phyloP scores from a whole-genome alignment of 2,113 vertebrate species.

The Marcusenius ussheri region DNA sequence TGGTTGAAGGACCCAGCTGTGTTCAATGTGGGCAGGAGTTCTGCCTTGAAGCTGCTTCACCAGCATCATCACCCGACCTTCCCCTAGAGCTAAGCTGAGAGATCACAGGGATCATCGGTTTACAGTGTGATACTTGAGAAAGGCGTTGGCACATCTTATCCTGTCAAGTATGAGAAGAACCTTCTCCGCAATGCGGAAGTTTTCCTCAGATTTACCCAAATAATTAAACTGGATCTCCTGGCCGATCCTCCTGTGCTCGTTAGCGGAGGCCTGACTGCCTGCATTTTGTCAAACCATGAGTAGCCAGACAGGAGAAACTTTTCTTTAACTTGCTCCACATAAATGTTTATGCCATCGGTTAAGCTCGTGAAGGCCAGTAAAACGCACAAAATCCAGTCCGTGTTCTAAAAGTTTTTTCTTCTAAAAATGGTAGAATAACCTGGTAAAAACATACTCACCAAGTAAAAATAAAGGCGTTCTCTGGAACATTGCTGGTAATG shows the following conservation, averaged over 20 bases:
- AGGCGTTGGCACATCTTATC: neutral
- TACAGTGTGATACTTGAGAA: neutral
- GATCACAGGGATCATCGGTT: neutral
- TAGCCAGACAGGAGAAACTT: neutral
- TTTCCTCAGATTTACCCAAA: neutral
- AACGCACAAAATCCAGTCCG: neutral
- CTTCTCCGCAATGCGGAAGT: neutral
- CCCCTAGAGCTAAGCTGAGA: neutral
- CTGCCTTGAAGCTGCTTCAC: neutral
- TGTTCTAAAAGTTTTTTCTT: neutral
- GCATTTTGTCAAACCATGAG: neutral
- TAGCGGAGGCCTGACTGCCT: neutral
- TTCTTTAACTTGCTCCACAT: neutral
- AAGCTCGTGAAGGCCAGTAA: neutral
- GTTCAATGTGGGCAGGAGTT: neutral
- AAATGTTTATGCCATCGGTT: neutral
- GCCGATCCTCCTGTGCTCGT: neutral
- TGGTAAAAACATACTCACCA: neutral
- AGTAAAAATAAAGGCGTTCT: neutral
- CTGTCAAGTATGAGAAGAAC: neutral
- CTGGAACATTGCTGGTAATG: slow-evolving; percentile 25
- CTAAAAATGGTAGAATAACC: neutral
- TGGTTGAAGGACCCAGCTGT: neutral
- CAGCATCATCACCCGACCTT: neutral
- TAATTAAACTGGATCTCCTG: neutral